Evolutionary conservation across 2,113 vertebrate species (phyloP), one percentile per base, ranked within the genome.

Genomic region (Potamarius usumacintae): DNA sequence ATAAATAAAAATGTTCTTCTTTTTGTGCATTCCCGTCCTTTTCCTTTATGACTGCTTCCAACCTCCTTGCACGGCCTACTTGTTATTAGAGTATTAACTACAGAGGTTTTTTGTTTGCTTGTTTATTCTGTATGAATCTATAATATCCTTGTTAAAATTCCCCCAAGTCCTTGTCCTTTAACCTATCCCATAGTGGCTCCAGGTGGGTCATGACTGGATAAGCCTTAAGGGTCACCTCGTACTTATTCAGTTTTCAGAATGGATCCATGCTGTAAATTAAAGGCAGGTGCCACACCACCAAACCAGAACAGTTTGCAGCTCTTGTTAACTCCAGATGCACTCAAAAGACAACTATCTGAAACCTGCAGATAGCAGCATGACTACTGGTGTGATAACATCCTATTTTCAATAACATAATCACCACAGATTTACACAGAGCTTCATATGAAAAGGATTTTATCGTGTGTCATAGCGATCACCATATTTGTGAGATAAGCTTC

Each of bases 91-190:
- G 2, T 57, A 3, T 27, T 55, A 55, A 79, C 25, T 17, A 27
- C n/a, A 30, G 53, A 57, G 52, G 1, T 2, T 57, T 57, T 80
- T 80, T n/a, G 0, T 18, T 80, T 80, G 34, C 58, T 80, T n/a
- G 0, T 18, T 80, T 80, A 60, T 58, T 81, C n/a, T 58, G 3
- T 80, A 55, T 80, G n/a, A 34, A 57, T 57, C n/a, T 20, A 20
- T 80, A 91, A 93, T 89, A 52, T 87, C 92, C 94, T 94, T 94
- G 93, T 94, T 92, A 83, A 87, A 58, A 30, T 14, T 11, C 0
- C 11, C 52, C 7, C n/a, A 5, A 58, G 9, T 22, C 15, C 18
- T 60, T 81, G 27, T 8, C 27, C 57, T 20, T 65, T 83, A 27
- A 65, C 50, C 4, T 27, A 14, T 27, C 22, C 7, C 15, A 85